Base-by-base conservation (phyloP, 2,888 invertebrate genomes). In the Ochlodes sylvanus region DNA sequence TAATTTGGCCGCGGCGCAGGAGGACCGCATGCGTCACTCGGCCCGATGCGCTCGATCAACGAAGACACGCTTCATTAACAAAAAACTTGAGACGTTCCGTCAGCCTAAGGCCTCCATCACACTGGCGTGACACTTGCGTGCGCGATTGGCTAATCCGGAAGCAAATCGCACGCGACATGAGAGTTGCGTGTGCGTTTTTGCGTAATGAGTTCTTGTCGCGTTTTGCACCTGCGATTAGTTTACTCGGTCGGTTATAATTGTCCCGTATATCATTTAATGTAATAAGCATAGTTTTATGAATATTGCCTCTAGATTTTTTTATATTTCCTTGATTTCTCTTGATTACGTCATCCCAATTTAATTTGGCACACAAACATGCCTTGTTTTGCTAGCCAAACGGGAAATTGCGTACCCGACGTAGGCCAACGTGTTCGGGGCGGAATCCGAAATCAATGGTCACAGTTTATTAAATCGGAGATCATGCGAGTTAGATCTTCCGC, bases 1-100 rank as follows among this genome's bases (percentile, higher is more conserved):
- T 86, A 84, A 90, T 90, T 90, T 88, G 86, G 79, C 83, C 83
- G 84, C 82, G 86, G 84, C 83, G 85, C 84, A 86, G 84, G 84
- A 86, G 85, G 79, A 79, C 79, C 81, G 81, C 79, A 84, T 88
- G 88, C 88, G 89, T 88, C 89, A 90, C 77, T 77, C 80, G 79
- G 84, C 80, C 81, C 85, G 88, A 87, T 90, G 89, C 86, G 87
- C 89, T 84, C 81, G 76, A 81, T 82, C 84, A 62, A 62, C 38
- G 69, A 38, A 42, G 21, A 38, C 60, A 17, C 42, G 21, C 32
- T 61, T 47, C 42, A 60, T 41, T 50, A 38, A 50, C 52, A 66
- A 60, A 60, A 57, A 65, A 58, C 38, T 38, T 65, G 21, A 34
- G 34, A 57, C n/a, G 56, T 34, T 57, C 17, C 56, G 50, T 19